Conservation (phyloP, 2,113 vertebrate genomes). For the Tautogolabrus adspersus region DNA sequence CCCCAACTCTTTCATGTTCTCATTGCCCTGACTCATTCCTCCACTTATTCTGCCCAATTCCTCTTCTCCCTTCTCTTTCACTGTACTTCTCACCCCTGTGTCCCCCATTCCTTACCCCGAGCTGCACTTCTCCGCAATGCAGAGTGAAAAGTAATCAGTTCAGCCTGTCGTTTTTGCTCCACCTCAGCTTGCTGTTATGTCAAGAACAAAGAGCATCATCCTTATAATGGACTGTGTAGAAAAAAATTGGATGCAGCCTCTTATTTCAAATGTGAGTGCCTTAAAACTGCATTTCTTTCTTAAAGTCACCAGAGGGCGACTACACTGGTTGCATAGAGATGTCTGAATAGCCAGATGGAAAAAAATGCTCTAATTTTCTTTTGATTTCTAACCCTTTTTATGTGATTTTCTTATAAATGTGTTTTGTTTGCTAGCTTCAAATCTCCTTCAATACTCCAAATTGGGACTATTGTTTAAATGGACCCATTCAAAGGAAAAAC, state of each 20-base stretch:
- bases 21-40: slow-evolving; percentile 48
- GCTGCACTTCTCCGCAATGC: slow-evolving; percentile 62
- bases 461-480: too few species aligned
- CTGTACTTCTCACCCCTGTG: slow-evolving; percentile 20
- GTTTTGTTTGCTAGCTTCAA: too few species aligned
- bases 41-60: slow-evolving; percentile 41
- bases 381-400: too few species aligned
- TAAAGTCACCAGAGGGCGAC: background rate
- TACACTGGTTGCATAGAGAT: too few species aligned
- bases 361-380: too few species aligned
- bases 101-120: slow-evolving; percentile 11
- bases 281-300: background rate
- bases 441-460: too few species aligned
- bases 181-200: slow-evolving; percentile 19
- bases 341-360: too few species aligned
- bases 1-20: slow-evolving; percentile 56
- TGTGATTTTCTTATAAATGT: too few species aligned
- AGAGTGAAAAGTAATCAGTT: slow-evolving; percentile 55
- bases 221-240: background rate
- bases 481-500: too few species aligned
- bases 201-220: slow-evolving; percentile 3
- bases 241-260: background rate
- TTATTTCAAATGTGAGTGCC: too few species aligned
- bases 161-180: slow-evolving; percentile 35
- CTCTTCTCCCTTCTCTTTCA: slow-evolving; percentile 10